A percentile compares a stretch with the other conserved stretches of the same genome.
Conservation (phyloP, 2,888 invertebrate species). For the Molanna angustata region DNA sequence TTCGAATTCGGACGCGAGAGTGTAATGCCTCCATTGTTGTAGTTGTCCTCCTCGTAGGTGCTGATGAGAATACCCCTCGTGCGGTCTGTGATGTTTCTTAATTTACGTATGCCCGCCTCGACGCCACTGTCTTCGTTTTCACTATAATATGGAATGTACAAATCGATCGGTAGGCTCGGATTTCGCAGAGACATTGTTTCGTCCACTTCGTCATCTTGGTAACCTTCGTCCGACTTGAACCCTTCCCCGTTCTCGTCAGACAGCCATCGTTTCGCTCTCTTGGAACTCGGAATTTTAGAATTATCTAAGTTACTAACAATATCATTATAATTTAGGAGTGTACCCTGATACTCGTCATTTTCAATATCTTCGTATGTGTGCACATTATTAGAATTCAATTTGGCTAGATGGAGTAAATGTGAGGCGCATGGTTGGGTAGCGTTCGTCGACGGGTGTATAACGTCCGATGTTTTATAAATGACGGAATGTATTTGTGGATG, state of each 20-base stretch:
- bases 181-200: conserved; percentile 57
- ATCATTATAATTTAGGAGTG: conserved; percentile 35
- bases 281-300: conserved; percentile 32
- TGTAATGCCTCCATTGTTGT: conserved; percentile 37
- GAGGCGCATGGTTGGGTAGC: conserved; percentile 55
- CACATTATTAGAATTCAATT: conserved; percentile 33
- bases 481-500: conserved; percentile 71
- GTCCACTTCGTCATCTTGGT: conserved; percentile 51
- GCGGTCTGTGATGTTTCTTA: conserved; percentile 54
- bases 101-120: conserved; percentile 45
- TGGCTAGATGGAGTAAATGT: conserved; percentile 56
- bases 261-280: conserved; percentile 63
- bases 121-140: conserved; percentile 54
- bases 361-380: conserved; percentile 36
- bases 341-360: conserved; percentile 39
- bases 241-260: conserved; percentile 53
- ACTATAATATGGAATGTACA: conserved; percentile 64
- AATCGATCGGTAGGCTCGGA: conserved; percentile 63
- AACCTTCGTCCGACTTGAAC: conserved; percentile 29
- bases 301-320: conserved; percentile 36
- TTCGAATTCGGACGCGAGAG: conserved; percentile 61
- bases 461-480: conserved; percentile 80
- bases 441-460: conserved; percentile 52
- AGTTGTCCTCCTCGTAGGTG: conserved; percentile 40
- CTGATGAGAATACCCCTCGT: conserved; percentile 42